These are phyloP conservation scores for Miichthys miiuy DNA, from an alignment of 2,797 vertebrate species.

Conservation along the genomic window DNA sequence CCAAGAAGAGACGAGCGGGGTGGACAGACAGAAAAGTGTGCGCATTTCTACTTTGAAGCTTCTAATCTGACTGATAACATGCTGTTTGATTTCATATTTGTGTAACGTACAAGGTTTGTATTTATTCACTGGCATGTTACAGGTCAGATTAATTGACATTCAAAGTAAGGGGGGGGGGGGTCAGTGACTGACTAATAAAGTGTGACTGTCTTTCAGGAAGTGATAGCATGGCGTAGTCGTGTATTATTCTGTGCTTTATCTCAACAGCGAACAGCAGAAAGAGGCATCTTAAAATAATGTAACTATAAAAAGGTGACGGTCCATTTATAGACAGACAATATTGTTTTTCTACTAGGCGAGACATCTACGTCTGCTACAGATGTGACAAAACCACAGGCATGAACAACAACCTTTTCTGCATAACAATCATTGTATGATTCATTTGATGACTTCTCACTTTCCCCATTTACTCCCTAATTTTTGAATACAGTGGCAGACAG, in stretches of 20 bases:
- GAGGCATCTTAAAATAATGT: conserved; percentile 11
- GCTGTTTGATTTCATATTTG: neutral
- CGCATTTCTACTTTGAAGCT: neutral
- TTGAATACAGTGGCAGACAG: too few species aligned
- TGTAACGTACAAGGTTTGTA: neutral
- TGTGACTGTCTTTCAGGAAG: conserved; percentile 23
- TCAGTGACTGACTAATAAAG: conserved; percentile 8
- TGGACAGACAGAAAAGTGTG: neutral
- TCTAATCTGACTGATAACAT: neutral
- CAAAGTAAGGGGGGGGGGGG: neutral
- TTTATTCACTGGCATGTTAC: neutral
- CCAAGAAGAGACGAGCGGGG: too few species aligned
- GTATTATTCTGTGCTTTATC: conserved; percentile 37
- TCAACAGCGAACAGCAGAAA: conserved; percentile 18
- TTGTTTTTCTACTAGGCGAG: neutral
- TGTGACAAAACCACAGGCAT: neutral
- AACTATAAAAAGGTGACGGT: neutral
- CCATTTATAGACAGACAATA: neutral
- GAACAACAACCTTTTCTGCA: neutral
- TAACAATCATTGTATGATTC: too few species aligned
- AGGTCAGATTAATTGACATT: neutral
- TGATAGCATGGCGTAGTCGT: conserved; percentile 12
- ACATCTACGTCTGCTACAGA: neutral
- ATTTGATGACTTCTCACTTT: too few species aligned
- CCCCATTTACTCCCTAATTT: too few species aligned